Percentiles rank a stretch among this genome's conserved stretches.
phyloP scores from a whole-genome alignment of 2,888 invertebrate species.

The Cataglyphis albicans region DNA sequence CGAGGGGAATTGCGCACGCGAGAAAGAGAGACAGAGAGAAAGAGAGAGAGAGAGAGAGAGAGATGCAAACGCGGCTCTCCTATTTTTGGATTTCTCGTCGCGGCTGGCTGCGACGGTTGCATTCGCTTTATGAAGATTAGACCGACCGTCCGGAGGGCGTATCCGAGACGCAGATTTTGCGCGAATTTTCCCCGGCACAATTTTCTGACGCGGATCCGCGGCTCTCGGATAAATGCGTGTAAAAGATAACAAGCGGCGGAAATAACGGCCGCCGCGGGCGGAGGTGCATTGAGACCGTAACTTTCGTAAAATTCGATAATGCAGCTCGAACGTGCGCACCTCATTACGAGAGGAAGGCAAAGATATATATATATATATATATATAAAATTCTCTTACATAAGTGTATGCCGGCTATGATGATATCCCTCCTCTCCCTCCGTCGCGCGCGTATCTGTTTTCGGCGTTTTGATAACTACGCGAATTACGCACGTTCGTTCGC shows the following conservation, averaged over 20 bases:
- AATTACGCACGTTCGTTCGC: constrained; percentile 48
- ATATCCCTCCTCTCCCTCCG: background rate
- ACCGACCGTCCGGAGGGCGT: constrained; percentile 54
- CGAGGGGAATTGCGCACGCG: constrained; percentile 10
- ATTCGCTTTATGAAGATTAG: constrained; percentile 65
- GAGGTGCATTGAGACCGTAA: constrained; percentile 11
- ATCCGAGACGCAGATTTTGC: constrained; percentile 29
- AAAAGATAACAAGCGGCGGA: constrained; percentile 41
- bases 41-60: constrained; percentile 44
- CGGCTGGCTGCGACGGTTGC: constrained; percentile 4
- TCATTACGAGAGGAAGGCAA: constrained; percentile 4
- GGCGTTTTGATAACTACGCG: constrained; percentile 48
- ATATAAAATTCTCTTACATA: background rate
- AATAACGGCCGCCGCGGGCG: constrained; percentile 12
- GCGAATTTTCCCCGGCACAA: constrained; percentile 19
- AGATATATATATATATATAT: background rate
- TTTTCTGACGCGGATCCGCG: constrained; percentile 1
- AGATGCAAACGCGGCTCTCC: constrained; percentile 23
- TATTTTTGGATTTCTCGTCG: constrained; percentile 48
- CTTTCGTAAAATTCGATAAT: constrained; percentile 28
- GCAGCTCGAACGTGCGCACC: background rate
- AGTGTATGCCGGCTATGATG: background rate
- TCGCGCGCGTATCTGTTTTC: constrained; percentile 33
- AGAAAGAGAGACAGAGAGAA: background rate
- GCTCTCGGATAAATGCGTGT: constrained; percentile 17